Evolutionary conservation across 2,113 vertebrate species (phyloP), one percentile per base, ranked within the genome.

Genomic region (Bothrops jararaca): DNA sequence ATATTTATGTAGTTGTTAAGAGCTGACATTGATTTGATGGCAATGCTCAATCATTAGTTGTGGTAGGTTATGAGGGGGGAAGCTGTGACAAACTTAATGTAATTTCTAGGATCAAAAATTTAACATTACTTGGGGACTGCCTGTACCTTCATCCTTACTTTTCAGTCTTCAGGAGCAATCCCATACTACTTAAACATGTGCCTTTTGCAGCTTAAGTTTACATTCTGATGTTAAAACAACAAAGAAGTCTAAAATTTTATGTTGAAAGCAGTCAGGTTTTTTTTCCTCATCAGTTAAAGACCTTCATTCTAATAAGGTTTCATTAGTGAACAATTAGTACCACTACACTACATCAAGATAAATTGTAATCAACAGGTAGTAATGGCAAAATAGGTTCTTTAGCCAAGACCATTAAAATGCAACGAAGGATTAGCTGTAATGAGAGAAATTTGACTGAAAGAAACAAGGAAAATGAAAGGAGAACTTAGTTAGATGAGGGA

Each of bases 321-420:
- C 96, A 97, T 98, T 98, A 98, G 96, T 11, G 80, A 97, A 96
- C 91, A 93, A 97, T 98, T 97, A 98, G 95, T 95, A 95, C 97
- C 97, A 96, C 97, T 95, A 98, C 97, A 97, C 95, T 94, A 97
- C 97, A 97, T 96, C 95, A 96, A 98, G 95, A 96, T 95, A 97
- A 97, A 98, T 98, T 97, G 97, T 95, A 93, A 96, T 96, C 97
- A 96, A 97, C 97, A 98, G 97, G 98, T 97, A 98, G 97, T 98
- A 98, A 98, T 98, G 96, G 96, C 96, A 95, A 97, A 97, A 96
- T 90, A 95, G 5, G 2, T 91, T 96, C 93, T 42, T 85, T 88
- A 97, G 97, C 95, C 97, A 95, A 96, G 97, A 97, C 95, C 95
- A 95, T 97, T 98, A 97, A 95, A 97, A 96, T 93, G 95, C 89